Evolutionary conservation across 2,888 invertebrate genomes (phyloP).

Genomic region (Clepsis dumicolana): DNA sequence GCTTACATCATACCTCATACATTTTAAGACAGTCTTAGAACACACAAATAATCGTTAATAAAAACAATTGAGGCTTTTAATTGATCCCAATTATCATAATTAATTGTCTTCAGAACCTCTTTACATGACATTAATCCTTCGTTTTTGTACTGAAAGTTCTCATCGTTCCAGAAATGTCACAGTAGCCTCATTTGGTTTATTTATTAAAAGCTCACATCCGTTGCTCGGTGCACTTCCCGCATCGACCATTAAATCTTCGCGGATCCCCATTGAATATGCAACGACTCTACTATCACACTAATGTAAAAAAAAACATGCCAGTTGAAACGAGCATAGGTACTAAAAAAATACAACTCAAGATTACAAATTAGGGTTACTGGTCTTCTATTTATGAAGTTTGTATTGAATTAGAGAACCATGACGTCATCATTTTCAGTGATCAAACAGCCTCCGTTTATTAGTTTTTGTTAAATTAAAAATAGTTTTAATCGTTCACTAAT

Average conservation of each 20-base stretch:
- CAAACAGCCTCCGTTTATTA: too few species aligned
- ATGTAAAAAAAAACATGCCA: not conserved
- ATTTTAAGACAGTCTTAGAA: not conserved
- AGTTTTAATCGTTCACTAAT: too few species aligned
- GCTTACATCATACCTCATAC: not conserved
- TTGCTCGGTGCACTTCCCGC: slow-evolving; percentile 51
- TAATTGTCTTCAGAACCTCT: not conserved
- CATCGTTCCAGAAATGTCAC: slow-evolving; percentile 23
- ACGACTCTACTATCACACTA: slow-evolving; percentile 42
- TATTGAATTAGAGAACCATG: too few species aligned
- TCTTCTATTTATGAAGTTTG: too few species aligned
- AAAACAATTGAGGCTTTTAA: not conserved
- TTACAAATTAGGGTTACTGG: too few species aligned
- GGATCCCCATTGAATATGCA: slow-evolving; percentile 71
- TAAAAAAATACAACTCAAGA: too few species aligned
- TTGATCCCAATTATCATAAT: not conserved
- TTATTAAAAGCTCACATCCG: slow-evolving; percentile 76
- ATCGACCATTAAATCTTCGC: slow-evolving; percentile 67
- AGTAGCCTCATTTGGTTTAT: slow-evolving; percentile 63
- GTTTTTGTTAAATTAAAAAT: too few species aligned
- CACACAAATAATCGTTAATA: not conserved
- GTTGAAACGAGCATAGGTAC: not conserved
- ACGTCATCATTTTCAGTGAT: too few species aligned
- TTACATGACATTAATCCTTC: not conserved
- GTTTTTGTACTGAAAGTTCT: not conserved